These are phyloP conservation scores for Drosophila setifemur DNA, from an alignment of 1,140 invertebrate species.

Conservation along the genomic window DNA sequence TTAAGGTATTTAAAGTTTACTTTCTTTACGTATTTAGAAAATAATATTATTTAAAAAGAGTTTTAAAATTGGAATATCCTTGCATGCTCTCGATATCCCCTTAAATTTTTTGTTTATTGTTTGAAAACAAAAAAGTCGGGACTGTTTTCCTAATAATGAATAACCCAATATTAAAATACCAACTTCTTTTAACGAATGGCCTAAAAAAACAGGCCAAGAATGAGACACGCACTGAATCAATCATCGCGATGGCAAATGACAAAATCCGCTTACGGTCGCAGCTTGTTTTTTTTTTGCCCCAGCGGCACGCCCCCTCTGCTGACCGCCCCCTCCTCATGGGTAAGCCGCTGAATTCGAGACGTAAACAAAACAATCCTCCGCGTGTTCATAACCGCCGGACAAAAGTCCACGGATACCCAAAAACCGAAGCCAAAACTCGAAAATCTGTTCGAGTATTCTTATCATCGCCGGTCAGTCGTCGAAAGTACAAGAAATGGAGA, in stretches of 20 bases:
- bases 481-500: too few relatives aligned
- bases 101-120: not conserved
- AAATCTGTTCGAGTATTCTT: slow-evolving; percentile 11
- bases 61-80: too few relatives aligned
- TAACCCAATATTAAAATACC: slow-evolving; percentile 24
- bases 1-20: too few relatives aligned
- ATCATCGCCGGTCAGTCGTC: slow-evolving; percentile 9
- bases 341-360: slow-evolving; percentile 4
- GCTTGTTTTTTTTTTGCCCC: not conserved
- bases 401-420: not conserved
- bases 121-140: too few relatives aligned
- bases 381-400: slow-evolving; percentile 17
- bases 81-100: too few relatives aligned
- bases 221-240: slow-evolving; percentile 21
- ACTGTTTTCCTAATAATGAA: not conserved
- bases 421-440: not conserved
- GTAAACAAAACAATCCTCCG: slow-evolving; percentile 19
- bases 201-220: slow-evolving; percentile 20
- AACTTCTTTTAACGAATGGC: not conserved
- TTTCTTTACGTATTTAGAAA: too few relatives aligned
- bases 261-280: slow-evolving; percentile 17
- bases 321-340: not conserved
- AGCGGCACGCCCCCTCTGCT: too few relatives aligned
- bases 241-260: slow-evolving; percentile 12
- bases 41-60: too few relatives aligned